Evolutionary conservation across 2,113 vertebrate genomes (phyloP), one percentile per base, ranked within the genome.

Genomic region (Nestor notabilis): DNA sequence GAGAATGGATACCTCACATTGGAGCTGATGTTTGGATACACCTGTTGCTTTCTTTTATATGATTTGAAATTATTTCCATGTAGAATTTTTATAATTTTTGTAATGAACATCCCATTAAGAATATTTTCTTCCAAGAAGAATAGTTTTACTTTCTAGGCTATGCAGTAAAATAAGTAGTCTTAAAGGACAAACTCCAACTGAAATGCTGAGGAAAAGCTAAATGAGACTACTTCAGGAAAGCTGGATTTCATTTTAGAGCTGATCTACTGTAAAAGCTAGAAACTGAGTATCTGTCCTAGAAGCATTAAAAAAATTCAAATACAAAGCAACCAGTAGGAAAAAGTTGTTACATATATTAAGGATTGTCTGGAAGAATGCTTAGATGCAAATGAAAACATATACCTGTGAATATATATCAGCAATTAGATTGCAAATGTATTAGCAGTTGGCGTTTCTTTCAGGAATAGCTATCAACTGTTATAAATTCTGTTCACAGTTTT

Each of bases 401-500:
- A 53, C 39, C 19, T 47, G 35, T 63, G 75, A 79, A 79, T 68
- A 20, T 75, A 3, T 69, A 69, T 83, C 47, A 69, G 66, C 83
- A 93, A 56, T 91, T 87, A 84, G 37, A 35, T 46, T 84, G 61
- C 72, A 89, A 75, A 91, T 84, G n/a, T 47, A 65, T 89, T 86
- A 95, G 37, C 52, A 43, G 39, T 64, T 89, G 68, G 58, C 39
- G 1, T 49, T 94, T 81, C 72, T 81, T 95, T 87, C 56, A 84
- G 56, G 50, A 87, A 41, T 24, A 79, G 35, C 66, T 93, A 47
- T 85, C 55, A 91, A 58, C 55, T 89, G 17, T 75, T 94, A 75
- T 2, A 63, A 91, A 95, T 96, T 95, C 95, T 84, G 33, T 46
- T 92, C 87, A 89, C 95, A 84, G 77, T 49, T 82, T 94, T 50